A percentile compares a stretch with the other conserved stretches of the same genome.
These are phyloP conservation scores for Tenthredo livida DNA, from an alignment of 2,888 invertebrate genomes.

Conservation along the genomic window DNA sequence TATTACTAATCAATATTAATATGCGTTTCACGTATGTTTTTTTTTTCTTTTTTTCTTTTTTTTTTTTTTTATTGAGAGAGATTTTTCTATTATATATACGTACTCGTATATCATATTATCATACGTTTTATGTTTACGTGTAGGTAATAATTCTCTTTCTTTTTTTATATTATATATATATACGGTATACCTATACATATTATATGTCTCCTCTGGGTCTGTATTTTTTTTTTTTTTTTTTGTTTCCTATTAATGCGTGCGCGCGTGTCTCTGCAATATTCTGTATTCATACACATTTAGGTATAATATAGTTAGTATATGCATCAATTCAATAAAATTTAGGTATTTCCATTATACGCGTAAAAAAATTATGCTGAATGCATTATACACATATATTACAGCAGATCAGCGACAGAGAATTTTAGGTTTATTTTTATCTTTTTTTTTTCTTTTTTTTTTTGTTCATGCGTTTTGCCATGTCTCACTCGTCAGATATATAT, in stretches of 20 bases:
- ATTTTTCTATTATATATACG: constrained; percentile 47
- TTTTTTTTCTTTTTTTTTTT: not conserved
- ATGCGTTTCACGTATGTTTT: constrained; percentile 42
- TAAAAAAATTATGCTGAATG: constrained; percentile 49
- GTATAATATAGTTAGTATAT: not conserved
- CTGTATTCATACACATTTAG: not conserved
- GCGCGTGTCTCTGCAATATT: not conserved
- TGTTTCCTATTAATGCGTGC: not conserved
- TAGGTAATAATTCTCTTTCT: not conserved
- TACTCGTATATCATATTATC: constrained; percentile 52
- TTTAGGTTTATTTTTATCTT: not conserved
- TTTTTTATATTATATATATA: not conserved
- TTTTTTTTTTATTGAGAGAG: not conserved
- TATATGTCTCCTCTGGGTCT: not conserved
- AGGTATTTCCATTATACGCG: constrained; percentile 15
- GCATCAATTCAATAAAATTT: constrained; percentile 20
- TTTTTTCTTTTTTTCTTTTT: not conserved
- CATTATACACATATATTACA: constrained; percentile 39
- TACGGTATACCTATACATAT: constrained; percentile 1
- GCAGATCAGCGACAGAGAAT: constrained; percentile 39
- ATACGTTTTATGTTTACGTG: constrained; percentile 49
- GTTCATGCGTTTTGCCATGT: not conserved
- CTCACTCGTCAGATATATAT: constrained; percentile 31
- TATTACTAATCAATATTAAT: constrained; percentile 60
- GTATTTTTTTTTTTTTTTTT: not conserved